phyloP scores from a whole-genome alignment of 1,140 invertebrate species.

The Aphidius ervi region DNA sequence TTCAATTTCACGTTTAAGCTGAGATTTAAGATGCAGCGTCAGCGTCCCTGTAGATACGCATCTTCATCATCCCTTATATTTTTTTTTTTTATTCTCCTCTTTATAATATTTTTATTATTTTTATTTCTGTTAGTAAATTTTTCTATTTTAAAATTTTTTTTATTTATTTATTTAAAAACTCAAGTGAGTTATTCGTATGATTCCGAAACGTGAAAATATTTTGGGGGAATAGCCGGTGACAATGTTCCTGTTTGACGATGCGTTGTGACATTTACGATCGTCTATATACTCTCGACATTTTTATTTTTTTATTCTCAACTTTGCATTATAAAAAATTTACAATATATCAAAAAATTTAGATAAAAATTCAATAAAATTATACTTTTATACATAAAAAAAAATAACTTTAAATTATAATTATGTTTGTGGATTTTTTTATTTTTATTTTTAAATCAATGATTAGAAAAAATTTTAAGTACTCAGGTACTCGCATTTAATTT shows the following conservation, averaged over 20 bases:
- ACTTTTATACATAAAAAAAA: too few species aligned
- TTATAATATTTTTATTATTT: not conserved
- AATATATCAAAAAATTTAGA: too few species aligned
- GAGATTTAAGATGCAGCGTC: constrained; percentile 22
- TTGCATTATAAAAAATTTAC: too few species aligned
- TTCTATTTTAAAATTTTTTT: not conserved
- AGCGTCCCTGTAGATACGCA: constrained; percentile 13
- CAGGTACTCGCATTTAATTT: too few species aligned
- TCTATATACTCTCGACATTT: not conserved
- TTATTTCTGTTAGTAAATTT: not conserved
- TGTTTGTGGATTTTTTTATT: too few species aligned
- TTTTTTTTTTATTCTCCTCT: constrained; percentile 10
- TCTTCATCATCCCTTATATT: constrained; percentile 21
- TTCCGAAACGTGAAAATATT: constrained; percentile 19
- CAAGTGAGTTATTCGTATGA: constrained; percentile 22
- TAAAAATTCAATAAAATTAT: too few species aligned
- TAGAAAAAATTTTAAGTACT: too few species aligned
- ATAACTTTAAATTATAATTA: too few species aligned
- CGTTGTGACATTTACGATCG: constrained; percentile 16
- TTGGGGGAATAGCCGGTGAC: constrained; percentile 1
- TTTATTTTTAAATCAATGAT: too few species aligned
- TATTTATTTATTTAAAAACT: not conserved
- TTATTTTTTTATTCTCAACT: too few species aligned
- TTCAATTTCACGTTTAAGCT: constrained; percentile 20
- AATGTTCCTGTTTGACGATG: constrained; percentile 9